A percentile compares a stretch with the other conserved stretches of the same genome.
These are phyloP conservation scores for Tetheella fluctuosa DNA, from an alignment of 2,888 invertebrate species.

Conservation along the genomic window DNA sequence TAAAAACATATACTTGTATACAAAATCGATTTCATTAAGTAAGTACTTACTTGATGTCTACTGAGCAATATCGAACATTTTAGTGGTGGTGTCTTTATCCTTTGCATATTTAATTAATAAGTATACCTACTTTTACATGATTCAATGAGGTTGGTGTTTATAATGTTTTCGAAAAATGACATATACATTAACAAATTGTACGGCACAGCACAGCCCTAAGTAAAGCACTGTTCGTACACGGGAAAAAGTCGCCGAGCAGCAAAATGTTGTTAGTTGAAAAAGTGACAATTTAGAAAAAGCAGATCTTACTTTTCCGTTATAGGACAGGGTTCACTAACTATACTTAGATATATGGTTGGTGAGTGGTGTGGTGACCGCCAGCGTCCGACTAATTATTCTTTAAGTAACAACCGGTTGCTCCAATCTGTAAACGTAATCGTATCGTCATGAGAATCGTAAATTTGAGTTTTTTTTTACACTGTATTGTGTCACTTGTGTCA, in stretches of 20 bases:
- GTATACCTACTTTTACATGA: too few species aligned
- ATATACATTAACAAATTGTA: too few species aligned
- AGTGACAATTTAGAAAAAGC: neutral
- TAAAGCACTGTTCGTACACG: neutral
- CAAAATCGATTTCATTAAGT: neutral
- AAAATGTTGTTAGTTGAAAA: neutral
- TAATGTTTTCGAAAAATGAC: too few species aligned
- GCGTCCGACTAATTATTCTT: neutral
- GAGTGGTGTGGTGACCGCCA: neutral
- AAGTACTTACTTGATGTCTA: too few species aligned
- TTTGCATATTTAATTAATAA: too few species aligned
- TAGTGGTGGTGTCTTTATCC: too few species aligned
- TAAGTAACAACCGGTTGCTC: neutral
- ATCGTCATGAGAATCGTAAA: neutral
- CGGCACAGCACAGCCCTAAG: neutral
- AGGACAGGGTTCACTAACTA: neutral
- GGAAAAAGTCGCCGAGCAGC: neutral
- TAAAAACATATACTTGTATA: neutral
- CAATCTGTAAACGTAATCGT: slow-evolving; percentile 10
- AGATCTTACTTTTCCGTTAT: neutral
- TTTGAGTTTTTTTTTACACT: too few species aligned
- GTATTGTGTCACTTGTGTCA: too few species aligned
- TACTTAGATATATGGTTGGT: neutral
- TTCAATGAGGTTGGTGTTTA: too few species aligned
- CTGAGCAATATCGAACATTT: too few species aligned